Evolutionary conservation across 1,140 invertebrate species (phyloP).

Genomic region (Drosophila hydei): DNA sequence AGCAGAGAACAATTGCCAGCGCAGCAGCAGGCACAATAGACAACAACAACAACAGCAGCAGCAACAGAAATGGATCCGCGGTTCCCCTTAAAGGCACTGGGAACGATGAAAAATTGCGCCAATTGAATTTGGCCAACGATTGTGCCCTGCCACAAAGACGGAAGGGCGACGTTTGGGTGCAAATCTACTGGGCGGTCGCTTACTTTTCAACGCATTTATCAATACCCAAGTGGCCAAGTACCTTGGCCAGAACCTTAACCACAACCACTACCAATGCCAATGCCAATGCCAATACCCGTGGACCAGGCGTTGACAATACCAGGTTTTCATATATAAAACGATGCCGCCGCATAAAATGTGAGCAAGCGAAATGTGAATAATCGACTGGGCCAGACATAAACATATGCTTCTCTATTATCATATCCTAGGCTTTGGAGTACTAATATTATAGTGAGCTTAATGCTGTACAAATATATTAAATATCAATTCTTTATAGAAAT

Average conservation of each 20-base stretch:
- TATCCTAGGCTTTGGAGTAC: too few species aligned
- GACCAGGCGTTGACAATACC: conserved; percentile 70
- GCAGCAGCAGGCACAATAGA: conserved; percentile 61
- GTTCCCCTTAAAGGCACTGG: conserved; percentile 65
- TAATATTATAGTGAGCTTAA: too few species aligned
- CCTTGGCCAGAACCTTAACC: conserved; percentile 9
- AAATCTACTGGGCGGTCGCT: conserved; percentile 79
- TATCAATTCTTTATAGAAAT: too few species aligned
- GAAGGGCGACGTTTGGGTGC: conserved; percentile 46
- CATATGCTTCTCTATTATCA: conserved; percentile 16
- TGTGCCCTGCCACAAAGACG: conserved; percentile 58
- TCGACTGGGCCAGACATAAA: conserved; percentile 34
- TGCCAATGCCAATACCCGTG: conserved; percentile 4
- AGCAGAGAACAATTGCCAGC: conserved; percentile 45
- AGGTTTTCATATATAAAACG: conserved; percentile 37
- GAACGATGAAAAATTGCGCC: conserved; percentile 78
- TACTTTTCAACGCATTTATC: conserved; percentile 82
- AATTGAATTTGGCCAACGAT: conserved; percentile 80
- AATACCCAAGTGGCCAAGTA: conserved; percentile 71
- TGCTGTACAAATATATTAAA: too few species aligned
- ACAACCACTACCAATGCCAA: conserved; percentile 15
- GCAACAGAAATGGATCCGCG: conserved; percentile 49
- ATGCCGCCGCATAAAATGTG: conserved; percentile 12
- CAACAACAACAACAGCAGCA: conserved; percentile 42
- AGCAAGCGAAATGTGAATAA: conserved; percentile 35